A percentile compares a stretch with the other conserved stretches of the same genome.
These are phyloP conservation scores for Antechinus flavipes DNA, from an alignment of 2,113 vertebrate genomes.

Conservation along the genomic window DNA sequence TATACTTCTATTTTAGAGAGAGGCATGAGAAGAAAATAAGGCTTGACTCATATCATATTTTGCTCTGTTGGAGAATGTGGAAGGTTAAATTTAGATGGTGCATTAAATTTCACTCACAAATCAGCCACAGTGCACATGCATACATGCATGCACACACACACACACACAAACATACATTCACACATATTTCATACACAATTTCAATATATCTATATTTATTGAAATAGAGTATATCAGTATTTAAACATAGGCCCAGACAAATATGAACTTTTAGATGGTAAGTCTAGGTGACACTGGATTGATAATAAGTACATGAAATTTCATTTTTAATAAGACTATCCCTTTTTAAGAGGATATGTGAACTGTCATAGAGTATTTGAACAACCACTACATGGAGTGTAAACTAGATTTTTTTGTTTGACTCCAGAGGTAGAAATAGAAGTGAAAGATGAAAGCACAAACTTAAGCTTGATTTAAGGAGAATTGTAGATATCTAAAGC, in stretches of 20 bases:
- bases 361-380: neutral
- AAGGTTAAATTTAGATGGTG: neutral
- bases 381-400: neutral
- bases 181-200: too few relatives aligned
- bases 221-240: constrained; percentile 6
- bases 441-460: neutral
- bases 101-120: constrained; percentile 4
- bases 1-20: neutral
- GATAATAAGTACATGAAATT: neutral
- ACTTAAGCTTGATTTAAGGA: neutral
- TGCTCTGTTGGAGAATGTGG: neutral
- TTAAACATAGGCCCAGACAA: constrained; percentile 37
- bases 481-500: neutral
- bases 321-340: constrained; percentile 18
- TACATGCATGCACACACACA: too few relatives aligned
- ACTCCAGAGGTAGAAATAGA: neutral
- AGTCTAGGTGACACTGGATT: neutral
- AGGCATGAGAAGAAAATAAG: neutral
- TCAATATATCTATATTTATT: neutral
- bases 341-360: neutral
- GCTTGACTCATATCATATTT: neutral
- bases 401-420: neutral
- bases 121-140: neutral
- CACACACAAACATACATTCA: too few relatives aligned
- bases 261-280: neutral